Conservation (phyloP, 2,113 vertebrate genomes). For the Colaptes auratus region DNA sequence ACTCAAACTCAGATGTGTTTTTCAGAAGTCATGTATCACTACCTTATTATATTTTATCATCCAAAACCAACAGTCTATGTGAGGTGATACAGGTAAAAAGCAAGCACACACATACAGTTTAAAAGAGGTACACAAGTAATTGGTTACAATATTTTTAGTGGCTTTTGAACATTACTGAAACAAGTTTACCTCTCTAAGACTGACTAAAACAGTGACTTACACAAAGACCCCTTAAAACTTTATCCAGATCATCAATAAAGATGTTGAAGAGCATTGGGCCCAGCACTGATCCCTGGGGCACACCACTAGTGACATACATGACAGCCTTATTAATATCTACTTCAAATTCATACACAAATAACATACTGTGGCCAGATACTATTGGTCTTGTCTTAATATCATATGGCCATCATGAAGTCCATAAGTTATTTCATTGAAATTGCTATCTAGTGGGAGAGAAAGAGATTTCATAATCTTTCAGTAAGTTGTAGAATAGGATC, state of each 20-base stretch:
- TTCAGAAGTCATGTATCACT: background rate
- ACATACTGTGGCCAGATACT: background rate
- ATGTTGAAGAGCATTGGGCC: no score
- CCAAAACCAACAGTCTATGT: background rate
- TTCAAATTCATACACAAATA: background rate
- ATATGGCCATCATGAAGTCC: background rate
- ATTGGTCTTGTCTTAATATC: background rate
- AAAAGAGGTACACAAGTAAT: background rate
- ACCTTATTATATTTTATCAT: background rate
- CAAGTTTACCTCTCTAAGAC: background rate
- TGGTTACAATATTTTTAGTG: background rate
- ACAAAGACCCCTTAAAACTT: background rate
- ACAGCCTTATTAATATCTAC: background rate
- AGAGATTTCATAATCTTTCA: background rate
- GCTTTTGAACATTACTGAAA: background rate
- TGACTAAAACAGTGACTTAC: background rate
- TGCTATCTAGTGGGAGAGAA: background rate
- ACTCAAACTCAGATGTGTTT: conserved; percentile 30
- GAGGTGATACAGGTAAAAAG: background rate
- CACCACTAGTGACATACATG: no score
- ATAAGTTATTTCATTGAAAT: background rate
- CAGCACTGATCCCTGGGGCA: no score
- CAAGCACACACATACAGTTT: background rate
- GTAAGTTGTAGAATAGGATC: background rate
- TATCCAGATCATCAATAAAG: no score